A percentile compares a stretch with the other conserved stretches of the same genome.
Evolutionary conservation across 2,113 vertebrate genomes (phyloP).

Genomic region (Motacilla tschutschensis): DNA sequence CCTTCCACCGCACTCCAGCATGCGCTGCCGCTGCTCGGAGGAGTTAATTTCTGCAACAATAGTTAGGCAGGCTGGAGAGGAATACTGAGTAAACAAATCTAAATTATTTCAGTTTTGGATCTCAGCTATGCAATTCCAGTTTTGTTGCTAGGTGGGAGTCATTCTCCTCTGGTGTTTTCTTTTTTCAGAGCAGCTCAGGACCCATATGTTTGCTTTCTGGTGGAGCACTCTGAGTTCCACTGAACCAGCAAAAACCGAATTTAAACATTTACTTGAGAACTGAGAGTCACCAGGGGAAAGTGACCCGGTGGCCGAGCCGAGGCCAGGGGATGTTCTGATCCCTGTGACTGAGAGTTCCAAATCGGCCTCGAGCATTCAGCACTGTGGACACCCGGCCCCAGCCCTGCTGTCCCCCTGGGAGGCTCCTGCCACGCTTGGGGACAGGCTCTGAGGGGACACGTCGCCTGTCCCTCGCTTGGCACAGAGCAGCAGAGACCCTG

Average conservation of each 20-base stretch:
- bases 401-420: not conserved
- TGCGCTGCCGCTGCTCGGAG: not conserved
- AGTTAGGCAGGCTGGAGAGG: not conserved
- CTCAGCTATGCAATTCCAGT: not conserved
- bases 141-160: constrained; percentile 30
- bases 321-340: rapidly evolving
- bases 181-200: not conserved
- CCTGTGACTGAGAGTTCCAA: not conserved
- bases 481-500: not conserved
- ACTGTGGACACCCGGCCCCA: too few relatives aligned
- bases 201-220: not conserved
- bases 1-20: not conserved
- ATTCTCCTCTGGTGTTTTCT: not conserved
- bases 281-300: not conserved
- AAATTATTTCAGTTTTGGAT: not conserved
- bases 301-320: rapidly evolving
- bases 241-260: not conserved
- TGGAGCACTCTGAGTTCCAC: not conserved
- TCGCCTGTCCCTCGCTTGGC: too few relatives aligned
- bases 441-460: not conserved
- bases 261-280: not conserved
- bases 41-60: not conserved
- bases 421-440: rapidly evolving
- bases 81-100: constrained; percentile 17
- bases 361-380: not conserved